Conservation (phyloP, 92 coral and sea anemone genomes). For the Phenganax subtilis region DNA sequence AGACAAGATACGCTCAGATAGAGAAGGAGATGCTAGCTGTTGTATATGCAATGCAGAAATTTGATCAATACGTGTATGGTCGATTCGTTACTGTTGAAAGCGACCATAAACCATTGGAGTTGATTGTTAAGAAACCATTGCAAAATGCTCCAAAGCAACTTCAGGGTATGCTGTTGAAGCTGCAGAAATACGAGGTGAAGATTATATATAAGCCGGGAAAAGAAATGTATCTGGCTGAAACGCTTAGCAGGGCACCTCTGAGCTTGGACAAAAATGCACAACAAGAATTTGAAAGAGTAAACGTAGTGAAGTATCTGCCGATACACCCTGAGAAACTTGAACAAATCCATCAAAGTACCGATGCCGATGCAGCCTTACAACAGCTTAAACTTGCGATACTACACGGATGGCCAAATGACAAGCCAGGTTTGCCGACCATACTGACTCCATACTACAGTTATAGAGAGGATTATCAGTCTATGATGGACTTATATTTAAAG, state of each 20-base stretch:
- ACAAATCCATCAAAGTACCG: conserved; percentile 33
- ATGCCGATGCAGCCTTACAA: conserved; percentile 18
- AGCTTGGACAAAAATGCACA: conserved; percentile 40
- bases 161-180: conserved; percentile 16
- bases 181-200: background rate
- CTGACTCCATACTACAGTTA: conserved; percentile 45
- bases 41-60: conserved; percentile 12
- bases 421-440: conserved; percentile 17
- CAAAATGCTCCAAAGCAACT: background rate
- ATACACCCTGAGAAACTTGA: conserved; percentile 24
- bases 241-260: conserved; percentile 20
- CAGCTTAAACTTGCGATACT: conserved; percentile 19
- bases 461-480: conserved; percentile 48
- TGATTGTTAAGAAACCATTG: background rate
- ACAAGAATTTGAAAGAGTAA: conserved; percentile 44
- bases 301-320: conserved; percentile 46
- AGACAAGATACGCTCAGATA: conserved; percentile 1
- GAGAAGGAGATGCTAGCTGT: conserved; percentile 12
- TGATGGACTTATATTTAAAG: conserved; percentile 44
- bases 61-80: conserved; percentile 15
- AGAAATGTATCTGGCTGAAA: background rate
- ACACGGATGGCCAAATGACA: conserved; percentile 40
- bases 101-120: conserved; percentile 17
- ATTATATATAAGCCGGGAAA: background rate
- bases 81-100: conserved; percentile 9